Conservation (phyloP, 2,797 vertebrate species). For the Propithecus perrieri region DNA sequence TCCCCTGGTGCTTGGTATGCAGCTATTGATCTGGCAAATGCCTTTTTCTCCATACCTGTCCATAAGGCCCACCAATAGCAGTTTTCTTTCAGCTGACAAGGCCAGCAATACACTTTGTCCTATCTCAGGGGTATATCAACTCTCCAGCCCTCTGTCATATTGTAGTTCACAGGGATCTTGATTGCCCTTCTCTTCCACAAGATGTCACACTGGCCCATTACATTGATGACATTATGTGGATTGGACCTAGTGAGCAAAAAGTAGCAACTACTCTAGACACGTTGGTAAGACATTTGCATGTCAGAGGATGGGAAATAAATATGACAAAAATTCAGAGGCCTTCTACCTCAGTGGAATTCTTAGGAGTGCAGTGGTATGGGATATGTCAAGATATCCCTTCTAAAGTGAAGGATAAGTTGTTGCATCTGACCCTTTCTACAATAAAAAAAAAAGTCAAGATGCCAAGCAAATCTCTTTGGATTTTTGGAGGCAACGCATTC, state of each 20-base stretch:
- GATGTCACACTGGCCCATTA: not conserved
- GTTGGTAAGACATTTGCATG: not conserved
- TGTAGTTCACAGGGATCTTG: not conserved
- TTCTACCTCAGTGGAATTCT: not conserved
- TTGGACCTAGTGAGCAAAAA: not conserved
- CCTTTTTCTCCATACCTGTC: not conserved
- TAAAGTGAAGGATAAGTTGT: not conserved
- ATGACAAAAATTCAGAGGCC: not conserved
- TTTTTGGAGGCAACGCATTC: not conserved
- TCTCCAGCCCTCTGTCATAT: not conserved
- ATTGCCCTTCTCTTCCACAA: not conserved
- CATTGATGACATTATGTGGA: not conserved
- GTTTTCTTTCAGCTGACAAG: not conserved
- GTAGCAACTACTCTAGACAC: not conserved
- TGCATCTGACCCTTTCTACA: not conserved
- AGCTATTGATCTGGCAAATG: not conserved
- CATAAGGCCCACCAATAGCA: not conserved
- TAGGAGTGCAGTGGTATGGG: not conserved
- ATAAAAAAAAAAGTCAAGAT: not conserved
- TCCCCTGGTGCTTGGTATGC: not conserved
- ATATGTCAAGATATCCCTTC: not conserved
- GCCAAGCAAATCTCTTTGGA: not conserved
- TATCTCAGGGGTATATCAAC: not conserved
- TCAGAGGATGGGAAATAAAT: not conserved
- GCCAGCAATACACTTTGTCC: not conserved